Percentiles rank a stretch among this genome's conserved stretches.
These are phyloP conservation scores for Bovichtus diacanthus DNA, from an alignment of 2,797 vertebrate species.

Conservation along the genomic window DNA sequence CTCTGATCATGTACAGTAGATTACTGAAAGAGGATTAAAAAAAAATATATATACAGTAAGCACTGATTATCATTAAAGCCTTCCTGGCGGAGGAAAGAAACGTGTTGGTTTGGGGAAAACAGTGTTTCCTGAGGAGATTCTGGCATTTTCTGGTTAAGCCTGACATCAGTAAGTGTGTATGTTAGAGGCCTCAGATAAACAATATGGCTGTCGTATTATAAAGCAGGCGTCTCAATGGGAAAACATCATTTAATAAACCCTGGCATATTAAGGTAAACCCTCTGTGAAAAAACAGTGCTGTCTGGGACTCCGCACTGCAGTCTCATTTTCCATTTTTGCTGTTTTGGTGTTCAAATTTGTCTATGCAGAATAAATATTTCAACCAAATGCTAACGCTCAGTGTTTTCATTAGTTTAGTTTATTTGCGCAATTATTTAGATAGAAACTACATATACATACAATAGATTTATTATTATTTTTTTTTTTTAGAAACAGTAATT, in stretches of 20 bases:
- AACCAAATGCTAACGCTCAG: not conserved
- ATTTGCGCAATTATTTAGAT: too few species aligned
- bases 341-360: not conserved
- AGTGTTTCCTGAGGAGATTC: conserved; percentile 11
- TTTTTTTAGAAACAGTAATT: too few species aligned
- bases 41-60: conserved; percentile 32
- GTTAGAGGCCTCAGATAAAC: conserved; percentile 21
- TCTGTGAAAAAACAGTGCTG: conserved; percentile 16
- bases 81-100: conserved; percentile 33
- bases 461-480: too few species aligned
- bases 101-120: conserved; percentile 10
- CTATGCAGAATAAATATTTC: not conserved
- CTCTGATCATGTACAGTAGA: conserved; percentile 53
- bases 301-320: not conserved
- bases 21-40: conserved; percentile 59
- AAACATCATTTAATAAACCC: conserved; percentile 36
- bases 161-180: conserved; percentile 15
- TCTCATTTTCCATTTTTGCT: not conserved
- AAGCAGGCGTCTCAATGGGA: conserved; percentile 25
- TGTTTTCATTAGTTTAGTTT: not conserved
- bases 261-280: conserved; percentile 46
- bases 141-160: conserved; percentile 19
- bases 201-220: conserved; percentile 31
- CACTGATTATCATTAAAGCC: conserved; percentile 54
- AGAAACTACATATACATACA: too few species aligned